Evolutionary conservation across 2,888 invertebrate genomes (phyloP).

Genomic region (Odontothrips loti): DNA sequence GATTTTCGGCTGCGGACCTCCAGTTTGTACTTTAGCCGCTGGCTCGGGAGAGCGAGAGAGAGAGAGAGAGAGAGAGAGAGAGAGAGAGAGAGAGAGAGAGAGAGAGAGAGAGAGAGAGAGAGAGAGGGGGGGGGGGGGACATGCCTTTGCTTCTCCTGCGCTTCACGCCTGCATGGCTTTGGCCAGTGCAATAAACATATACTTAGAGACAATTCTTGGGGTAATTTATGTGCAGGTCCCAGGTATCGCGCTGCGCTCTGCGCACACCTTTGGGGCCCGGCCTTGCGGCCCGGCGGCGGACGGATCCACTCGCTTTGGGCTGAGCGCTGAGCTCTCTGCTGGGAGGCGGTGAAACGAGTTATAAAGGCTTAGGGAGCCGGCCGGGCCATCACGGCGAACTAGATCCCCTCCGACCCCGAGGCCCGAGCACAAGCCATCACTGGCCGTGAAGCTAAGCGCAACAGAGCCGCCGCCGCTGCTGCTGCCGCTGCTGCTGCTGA

Average conservation of each 20-base stretch:
- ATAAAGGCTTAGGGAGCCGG: neutral
- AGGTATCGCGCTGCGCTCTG: neutral
- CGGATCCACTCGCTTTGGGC: neutral
- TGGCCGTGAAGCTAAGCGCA: too few relatives aligned
- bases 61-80: too few relatives aligned
- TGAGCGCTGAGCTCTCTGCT: neutral
- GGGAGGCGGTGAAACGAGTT: neutral
- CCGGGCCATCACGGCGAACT: conserved; percentile 6
- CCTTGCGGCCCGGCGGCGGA: neutral
- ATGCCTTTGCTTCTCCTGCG: too few relatives aligned
- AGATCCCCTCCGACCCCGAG: neutral
- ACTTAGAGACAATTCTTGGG: conserved; percentile 24
- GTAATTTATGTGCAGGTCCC: conserved; percentile 15
- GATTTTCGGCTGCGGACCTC: neutral
- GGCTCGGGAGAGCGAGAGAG: neutral
- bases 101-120: too few relatives aligned
- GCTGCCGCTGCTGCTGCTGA: too few relatives aligned
- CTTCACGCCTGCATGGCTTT: conserved; percentile 19
- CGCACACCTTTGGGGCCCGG: neutral
- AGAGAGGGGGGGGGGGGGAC: too few relatives aligned
- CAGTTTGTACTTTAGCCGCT: neutral
- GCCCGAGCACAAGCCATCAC: too few relatives aligned
- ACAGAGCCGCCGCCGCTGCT: too few relatives aligned
- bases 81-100: too few relatives aligned
- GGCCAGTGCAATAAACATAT: conserved; percentile 24